Conservation (phyloP, 2,797 vertebrate genomes). For the Oryzias sinensis region DNA sequence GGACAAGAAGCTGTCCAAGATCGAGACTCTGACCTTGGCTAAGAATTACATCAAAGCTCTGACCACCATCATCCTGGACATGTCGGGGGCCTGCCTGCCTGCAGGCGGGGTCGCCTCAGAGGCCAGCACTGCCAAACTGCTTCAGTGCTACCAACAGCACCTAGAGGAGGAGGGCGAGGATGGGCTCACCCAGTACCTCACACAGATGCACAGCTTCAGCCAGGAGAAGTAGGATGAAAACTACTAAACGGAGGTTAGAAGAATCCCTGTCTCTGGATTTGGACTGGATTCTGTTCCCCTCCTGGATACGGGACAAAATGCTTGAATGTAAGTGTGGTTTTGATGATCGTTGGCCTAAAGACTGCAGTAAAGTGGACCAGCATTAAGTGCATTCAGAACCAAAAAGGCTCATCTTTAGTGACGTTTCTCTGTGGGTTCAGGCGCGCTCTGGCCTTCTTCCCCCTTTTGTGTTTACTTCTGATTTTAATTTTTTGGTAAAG, state of each 20-base stretch:
- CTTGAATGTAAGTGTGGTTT: constrained; percentile 5
- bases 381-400: constrained; percentile 12
- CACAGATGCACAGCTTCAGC: constrained; percentile 82
- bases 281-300: constrained; percentile 9
- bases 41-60: constrained; percentile 98
- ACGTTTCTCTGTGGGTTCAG: constrained; percentile 15
- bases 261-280: background rate
- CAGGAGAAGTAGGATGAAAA: constrained; percentile 76
- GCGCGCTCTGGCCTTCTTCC: constrained; percentile 26
- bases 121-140: constrained; percentile 76
- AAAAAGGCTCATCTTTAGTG: constrained; percentile 27
- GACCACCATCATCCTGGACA: constrained; percentile 90
- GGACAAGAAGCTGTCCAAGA: constrained; percentile 97
- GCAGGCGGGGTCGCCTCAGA: constrained; percentile 67
- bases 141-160: constrained; percentile 87
- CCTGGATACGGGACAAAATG: background rate
- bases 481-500: constrained; percentile 51
- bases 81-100: constrained; percentile 86
- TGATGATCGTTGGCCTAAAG: constrained; percentile 13
- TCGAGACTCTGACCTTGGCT: constrained; percentile 95
- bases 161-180: constrained; percentile 80
- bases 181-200: constrained; percentile 84
- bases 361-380: constrained; percentile 11
- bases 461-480: constrained; percentile 42
- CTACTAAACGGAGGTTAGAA: background rate